phyloP scores from a whole-genome alignment of 2,797 vertebrate genomes.

The Rhabdomys pumilio region DNA sequence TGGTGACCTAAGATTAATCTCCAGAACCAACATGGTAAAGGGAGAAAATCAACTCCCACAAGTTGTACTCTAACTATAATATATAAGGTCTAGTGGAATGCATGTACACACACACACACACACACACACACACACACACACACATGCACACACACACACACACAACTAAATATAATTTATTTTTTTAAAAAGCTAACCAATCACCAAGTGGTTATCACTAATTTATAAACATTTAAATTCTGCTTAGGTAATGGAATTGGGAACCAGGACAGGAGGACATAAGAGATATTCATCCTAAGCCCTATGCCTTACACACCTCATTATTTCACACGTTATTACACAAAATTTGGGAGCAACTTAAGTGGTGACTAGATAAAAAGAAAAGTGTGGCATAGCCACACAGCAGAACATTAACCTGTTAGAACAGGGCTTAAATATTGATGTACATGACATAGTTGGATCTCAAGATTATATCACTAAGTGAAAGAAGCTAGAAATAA shows the following conservation, averaged over 20 bases:
- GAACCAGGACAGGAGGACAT: neutral
- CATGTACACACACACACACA: too few species aligned
- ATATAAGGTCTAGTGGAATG: neutral
- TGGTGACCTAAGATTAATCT: neutral
- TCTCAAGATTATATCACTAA: neutral
- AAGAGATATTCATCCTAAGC: neutral
- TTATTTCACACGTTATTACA: neutral
- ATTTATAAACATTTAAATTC: neutral
- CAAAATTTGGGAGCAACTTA: constrained; percentile 15
- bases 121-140: neutral
- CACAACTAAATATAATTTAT: neutral
- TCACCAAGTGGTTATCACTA: neutral
- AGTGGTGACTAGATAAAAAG: neutral
- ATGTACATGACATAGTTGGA: neutral
- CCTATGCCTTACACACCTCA: neutral
- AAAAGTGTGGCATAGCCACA: neutral
- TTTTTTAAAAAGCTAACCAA: neutral
- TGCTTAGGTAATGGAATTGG: neutral
- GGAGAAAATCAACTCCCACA: neutral
- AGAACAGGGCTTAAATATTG: neutral
- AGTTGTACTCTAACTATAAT: neutral
- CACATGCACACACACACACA: neutral
- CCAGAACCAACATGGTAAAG: neutral
- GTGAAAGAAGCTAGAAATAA: constrained; percentile 9
- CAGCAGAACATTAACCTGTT: neutral